Evolutionary conservation across 2,888 invertebrate species (phyloP), one percentile per base, ranked within the genome.

Genomic region (Tachina lurida): DNA sequence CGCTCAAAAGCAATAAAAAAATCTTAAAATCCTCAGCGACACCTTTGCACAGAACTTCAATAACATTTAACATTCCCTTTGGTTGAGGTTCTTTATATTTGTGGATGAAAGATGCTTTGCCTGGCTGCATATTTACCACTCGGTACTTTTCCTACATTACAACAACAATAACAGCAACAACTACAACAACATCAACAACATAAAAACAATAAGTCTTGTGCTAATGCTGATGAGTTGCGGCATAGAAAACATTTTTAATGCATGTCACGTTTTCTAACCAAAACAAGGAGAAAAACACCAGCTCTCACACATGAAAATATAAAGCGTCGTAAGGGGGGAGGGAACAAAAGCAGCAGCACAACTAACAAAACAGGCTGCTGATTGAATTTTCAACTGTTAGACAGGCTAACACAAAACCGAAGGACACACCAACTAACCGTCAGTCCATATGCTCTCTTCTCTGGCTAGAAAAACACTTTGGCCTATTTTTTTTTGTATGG

Each of bases 11-110:
- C 1, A 60, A 13, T 43, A 70, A 49, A 31, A 65, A 76, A 83
- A 58, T 52, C 17, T 76, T 65, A 45, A 86, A 84, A 83, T 83
- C 85, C 85, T 86, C 76, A 79, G 62, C 83, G 76, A 86, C 83
- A 83, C 86, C 83, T 86, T 75, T 68, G 62, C 83, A 86, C 43
- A 83, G 71, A 68, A 75, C 83, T 79, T 86, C 85, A 86, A 86
- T 79, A 71, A 67, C 74, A 86, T 86, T 75, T 75, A 82, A 65
- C 70, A 86, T 86, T 78, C 83, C 75, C 63, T 74, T 76, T 82
- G 78, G 65, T 79, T 71, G 58, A 75, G 81, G 81, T 22, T 47
- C 8, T 47, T 47, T n/a, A 15, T 65, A 75, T 79, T 58, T 43
- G 70, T 54, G 19, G n/a, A 17, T 71, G 70, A 70, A 77, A 41